Evolutionary conservation across 2,888 invertebrate species (phyloP).

Genomic region (Dryobota labecula): DNA sequence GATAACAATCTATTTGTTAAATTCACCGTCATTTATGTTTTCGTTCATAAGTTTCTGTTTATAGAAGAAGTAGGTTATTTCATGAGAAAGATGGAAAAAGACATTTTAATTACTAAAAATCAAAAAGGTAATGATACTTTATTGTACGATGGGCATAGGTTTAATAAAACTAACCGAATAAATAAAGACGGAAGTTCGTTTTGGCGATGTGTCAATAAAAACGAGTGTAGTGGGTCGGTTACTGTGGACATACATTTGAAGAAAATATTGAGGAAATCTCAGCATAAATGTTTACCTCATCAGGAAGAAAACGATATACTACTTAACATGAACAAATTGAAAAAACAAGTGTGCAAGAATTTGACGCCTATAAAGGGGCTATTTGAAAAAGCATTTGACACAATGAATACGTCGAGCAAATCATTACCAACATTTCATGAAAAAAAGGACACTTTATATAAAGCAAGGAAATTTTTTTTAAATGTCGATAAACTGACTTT

Average conservation of each 20-base stretch:
- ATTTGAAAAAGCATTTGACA: too few species aligned
- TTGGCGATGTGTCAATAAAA: slow-evolving; percentile 21
- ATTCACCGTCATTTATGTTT: too few species aligned
- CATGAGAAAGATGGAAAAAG: slow-evolving; percentile 18
- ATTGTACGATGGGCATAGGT: slow-evolving; percentile 23
- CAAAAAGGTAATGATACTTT: too few species aligned
- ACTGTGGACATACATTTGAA: slow-evolving; percentile 21
- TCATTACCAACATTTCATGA: too few species aligned
- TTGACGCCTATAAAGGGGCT: too few species aligned
- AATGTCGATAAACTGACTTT: slow-evolving; percentile 20
- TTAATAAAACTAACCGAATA: slow-evolving; percentile 18
- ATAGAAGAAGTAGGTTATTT: slow-evolving; percentile 23
- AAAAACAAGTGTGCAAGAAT: slow-evolving; percentile 25
- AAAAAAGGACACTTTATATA: too few species aligned
- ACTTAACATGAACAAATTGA: slow-evolving; percentile 29
- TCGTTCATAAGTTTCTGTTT: slow-evolving; percentile 8
- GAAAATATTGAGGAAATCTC: slow-evolving; percentile 22
- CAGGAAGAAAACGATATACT: slow-evolving; percentile 24
- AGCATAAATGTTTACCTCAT: slow-evolving; percentile 22
- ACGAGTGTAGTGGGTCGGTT: slow-evolving; percentile 17
- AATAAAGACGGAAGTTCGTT: slow-evolving; percentile 23
- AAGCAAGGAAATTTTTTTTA: slow-evolving; percentile 12
- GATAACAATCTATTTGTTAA: slow-evolving; percentile 24
- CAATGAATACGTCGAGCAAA: too few species aligned
- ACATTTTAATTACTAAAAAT: too few species aligned